These are phyloP conservation scores for Dorcus hopei DNA, from an alignment of 2,888 invertebrate species.

Conservation along the genomic window DNA sequence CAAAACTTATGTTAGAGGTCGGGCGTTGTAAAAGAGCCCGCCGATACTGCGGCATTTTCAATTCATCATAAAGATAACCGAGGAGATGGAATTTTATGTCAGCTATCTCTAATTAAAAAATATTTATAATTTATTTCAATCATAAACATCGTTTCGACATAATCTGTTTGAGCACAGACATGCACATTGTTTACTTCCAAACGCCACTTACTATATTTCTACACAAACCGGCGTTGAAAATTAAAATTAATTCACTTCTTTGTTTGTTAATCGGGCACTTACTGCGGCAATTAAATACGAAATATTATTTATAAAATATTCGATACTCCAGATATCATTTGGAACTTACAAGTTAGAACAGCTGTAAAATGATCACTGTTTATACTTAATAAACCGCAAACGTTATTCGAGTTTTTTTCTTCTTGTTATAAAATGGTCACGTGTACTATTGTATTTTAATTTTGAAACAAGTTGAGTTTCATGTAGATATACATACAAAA, in stretches of 20 bases:
- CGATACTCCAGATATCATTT: slow-evolving; percentile 8
- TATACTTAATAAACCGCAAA: no score
- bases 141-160: slow-evolving; percentile 9
- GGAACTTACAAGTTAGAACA: background rate
- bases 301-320: no score
- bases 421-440: no score
- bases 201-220: no score
- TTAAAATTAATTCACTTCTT: background rate
- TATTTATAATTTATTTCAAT: slow-evolving; percentile 15
- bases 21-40: slow-evolving; percentile 24
- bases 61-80: slow-evolving; percentile 20
- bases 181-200: slow-evolving; percentile 5
- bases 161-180: slow-evolving; percentile 2
- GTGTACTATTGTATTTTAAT: no score
- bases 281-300: no score
- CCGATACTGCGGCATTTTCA: slow-evolving; percentile 18
- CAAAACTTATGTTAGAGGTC: slow-evolving; percentile 29
- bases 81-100: slow-evolving; percentile 9
- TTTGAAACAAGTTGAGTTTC: no score
- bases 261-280: background rate
- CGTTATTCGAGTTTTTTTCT: no score
- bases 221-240: no score
- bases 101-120: slow-evolving; percentile 11
- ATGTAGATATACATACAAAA: no score
- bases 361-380: no score